Conservation (phyloP, 1,140 invertebrate species). For the Holotrichia oblita region DNA sequence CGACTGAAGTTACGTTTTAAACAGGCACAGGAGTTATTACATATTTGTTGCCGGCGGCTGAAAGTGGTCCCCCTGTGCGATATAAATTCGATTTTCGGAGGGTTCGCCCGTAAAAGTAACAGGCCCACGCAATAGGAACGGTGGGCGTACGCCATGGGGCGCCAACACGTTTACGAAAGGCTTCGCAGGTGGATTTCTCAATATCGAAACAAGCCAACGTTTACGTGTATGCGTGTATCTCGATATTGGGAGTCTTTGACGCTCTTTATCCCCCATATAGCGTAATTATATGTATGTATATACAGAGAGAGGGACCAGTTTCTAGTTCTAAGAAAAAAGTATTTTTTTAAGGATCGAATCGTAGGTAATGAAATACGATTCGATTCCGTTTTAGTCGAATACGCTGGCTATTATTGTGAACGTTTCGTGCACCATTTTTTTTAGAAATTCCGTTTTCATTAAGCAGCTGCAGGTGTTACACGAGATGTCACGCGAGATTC, state of each 20-base stretch:
- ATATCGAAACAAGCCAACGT: neutral
- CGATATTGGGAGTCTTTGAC: neutral
- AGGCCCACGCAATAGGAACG: neutral
- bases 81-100: conserved; percentile 5
- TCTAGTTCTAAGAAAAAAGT: conserved; percentile 18
- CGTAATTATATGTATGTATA: neutral
- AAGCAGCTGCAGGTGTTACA: no score
- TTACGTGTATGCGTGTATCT: no score
- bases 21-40: neutral
- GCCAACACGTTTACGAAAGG: neutral
- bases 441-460: no score
- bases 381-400: no score
- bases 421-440: no score
- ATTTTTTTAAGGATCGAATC: conserved; percentile 20
- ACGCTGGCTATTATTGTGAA: no score
- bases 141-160: neutral
- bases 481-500: no score
- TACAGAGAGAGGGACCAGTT: neutral
- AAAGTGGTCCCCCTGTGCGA: conserved; percentile 1
- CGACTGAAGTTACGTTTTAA: no score
- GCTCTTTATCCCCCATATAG: neutral
- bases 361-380: no score
- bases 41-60: neutral
- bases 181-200: neutral
- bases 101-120: neutral